These are phyloP conservation scores for Oryzias sinensis DNA, from an alignment of 2,797 vertebrate genomes.

Conservation along the genomic window DNA sequence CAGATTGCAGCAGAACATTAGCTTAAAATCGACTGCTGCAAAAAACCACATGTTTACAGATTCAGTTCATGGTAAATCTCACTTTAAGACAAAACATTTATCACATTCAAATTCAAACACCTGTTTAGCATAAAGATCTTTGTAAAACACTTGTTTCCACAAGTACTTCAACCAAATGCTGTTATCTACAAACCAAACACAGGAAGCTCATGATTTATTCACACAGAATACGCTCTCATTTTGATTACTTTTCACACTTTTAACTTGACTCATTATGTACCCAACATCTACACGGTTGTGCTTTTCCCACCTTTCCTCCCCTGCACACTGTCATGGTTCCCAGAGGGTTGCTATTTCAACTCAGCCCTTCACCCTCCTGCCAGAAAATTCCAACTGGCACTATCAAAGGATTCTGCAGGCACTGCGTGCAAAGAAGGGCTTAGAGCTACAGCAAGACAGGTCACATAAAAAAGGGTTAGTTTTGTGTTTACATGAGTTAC, in stretches of 20 bases:
- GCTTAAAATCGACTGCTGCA: background rate
- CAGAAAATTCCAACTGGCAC: conserved; percentile 66
- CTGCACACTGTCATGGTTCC: conserved; percentile 52
- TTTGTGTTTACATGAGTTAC: background rate
- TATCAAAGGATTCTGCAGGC: conserved; percentile 59
- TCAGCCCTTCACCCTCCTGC: conserved; percentile 42
- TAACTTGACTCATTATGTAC: conserved; percentile 37
- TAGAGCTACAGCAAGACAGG: conserved; percentile 12
- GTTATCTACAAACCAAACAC: conserved; percentile 8
- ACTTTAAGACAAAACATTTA: background rate
- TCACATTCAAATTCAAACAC: conserved; percentile 16
- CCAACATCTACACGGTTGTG: conserved; percentile 32
- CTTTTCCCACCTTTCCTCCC: conserved; percentile 38
- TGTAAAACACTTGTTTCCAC: conserved; percentile 3
- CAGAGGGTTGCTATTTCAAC: conserved; percentile 63
- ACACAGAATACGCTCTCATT: conserved; percentile 16
- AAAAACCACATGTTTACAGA: conserved; percentile 3
- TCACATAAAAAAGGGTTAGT: conserved; percentile 9
- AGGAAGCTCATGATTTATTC: conserved; percentile 20
- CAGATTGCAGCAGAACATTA: conserved; percentile 5
- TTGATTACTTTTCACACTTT: conserved; percentile 22
- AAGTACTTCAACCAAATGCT: conserved; percentile 7
- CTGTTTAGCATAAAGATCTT: background rate
- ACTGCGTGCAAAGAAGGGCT: conserved; percentile 26
- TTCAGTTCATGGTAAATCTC: conserved; percentile 1